Base-by-base conservation (phyloP, 2,888 invertebrate genomes). In the Eupithecia subumbrata region DNA sequence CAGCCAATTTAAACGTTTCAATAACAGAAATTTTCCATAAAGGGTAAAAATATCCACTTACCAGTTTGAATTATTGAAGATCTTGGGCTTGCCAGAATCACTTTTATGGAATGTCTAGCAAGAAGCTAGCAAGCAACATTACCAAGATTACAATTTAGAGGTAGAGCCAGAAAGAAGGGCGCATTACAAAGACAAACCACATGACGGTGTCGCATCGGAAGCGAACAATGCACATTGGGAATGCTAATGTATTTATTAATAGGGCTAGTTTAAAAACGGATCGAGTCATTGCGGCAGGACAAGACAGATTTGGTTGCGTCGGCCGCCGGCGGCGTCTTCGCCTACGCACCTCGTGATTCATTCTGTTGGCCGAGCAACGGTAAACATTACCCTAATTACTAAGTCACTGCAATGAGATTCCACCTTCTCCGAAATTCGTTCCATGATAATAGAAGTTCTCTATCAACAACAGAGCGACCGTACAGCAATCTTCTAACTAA, bases 261-360 rank as follows among this genome's bases (percentile, higher is more conserved):
- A 91, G 90, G 88, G 85, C 86, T 86, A 82, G 83, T 84, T 87
- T 89, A 89, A 89, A 89, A 89, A 85, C 84, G 84, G 86, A 85
- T 82, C 85, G 84, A 84, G 87, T 84, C 84, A 86, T 86, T 86
- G 86, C 85, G 84, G 86, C 87, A 88, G 86, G 88, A 87, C 88
- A 84, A 88, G 85, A 90, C 90, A 79, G 88, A 89, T 92, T 93
- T 91, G 90, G 91, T 88, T 85, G 87, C 84, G 84, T 87, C 84
- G 83, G 85, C 84, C 84, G 86, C 82, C 84, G 84, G 86, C 82
- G 81, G 83, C 84, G 86, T 82, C 84, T 84, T 85, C 90, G 86
- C 93, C 93, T 89, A 92, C 93, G 89, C 88, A 81, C 77, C 89
- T 86, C 87, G 91, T 93, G 94, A 94, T 92, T 92, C 94, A 93